These are phyloP conservation scores for Spisula subtruncata DNA, from an alignment of 2,888 invertebrate species.

Conservation along the genomic window DNA sequence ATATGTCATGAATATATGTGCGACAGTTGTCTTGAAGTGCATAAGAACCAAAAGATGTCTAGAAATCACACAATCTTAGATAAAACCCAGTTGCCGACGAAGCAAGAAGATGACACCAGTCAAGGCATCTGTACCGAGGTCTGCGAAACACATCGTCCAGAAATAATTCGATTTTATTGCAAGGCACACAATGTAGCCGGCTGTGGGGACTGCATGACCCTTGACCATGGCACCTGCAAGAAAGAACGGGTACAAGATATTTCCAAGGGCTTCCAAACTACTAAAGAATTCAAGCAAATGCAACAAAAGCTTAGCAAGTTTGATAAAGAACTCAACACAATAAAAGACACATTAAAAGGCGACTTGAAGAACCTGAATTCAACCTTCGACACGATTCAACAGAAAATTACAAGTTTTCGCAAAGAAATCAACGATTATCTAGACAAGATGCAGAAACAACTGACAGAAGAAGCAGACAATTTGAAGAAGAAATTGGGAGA, in stretches of 20 bases:
- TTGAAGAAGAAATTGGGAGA: neutral
- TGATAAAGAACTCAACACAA: neutral
- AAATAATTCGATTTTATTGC: conserved; percentile 16
- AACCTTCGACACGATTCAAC: neutral
- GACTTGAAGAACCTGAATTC: neutral
- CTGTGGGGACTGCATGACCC: conserved; percentile 22
- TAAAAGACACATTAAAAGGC: neutral
- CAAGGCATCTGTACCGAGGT: neutral
- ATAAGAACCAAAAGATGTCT: neutral
- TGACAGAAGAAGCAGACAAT: neutral
- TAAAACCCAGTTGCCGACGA: neutral
- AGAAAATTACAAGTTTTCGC: neutral
- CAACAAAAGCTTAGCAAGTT: neutral
- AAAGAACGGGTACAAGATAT: conserved; percentile 12
- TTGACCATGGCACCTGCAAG: neutral
- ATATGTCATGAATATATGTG: conserved; percentile 10
- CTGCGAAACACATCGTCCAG: neutral
- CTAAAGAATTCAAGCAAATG: neutral
- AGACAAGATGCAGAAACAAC: neutral
- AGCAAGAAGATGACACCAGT: too few species aligned
- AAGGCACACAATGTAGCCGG: neutral
- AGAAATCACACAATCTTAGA: conserved; percentile 16
- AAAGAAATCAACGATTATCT: conserved; percentile 1
- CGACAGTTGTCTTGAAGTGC: neutral
- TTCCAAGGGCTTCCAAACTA: neutral